Conservation (phyloP, 2,888 invertebrate species). For the Drosophila neoperkinsi region DNA sequence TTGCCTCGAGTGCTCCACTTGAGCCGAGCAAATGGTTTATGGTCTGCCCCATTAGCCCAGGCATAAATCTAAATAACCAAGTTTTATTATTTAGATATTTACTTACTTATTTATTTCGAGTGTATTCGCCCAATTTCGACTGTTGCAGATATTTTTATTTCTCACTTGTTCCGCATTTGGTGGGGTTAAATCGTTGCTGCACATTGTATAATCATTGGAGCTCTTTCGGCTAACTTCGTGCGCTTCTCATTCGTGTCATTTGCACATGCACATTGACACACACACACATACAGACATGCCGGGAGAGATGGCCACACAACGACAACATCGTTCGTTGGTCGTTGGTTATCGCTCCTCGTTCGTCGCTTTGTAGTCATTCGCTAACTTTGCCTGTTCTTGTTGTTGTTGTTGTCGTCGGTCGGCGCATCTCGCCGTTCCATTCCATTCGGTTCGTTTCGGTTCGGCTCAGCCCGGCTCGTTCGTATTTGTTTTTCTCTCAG, state of each 20-base stretch:
- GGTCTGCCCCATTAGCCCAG: slow-evolving; percentile 38
- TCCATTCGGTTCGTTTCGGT: slow-evolving; percentile 2
- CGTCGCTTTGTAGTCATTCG: slow-evolving; percentile 65
- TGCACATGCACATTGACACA: slow-evolving; percentile 26
- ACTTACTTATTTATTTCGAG: background rate
- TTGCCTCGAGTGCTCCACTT: slow-evolving; percentile 27
- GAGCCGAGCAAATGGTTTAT: slow-evolving; percentile 41
- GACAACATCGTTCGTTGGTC: slow-evolving; percentile 34
- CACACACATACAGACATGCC: slow-evolving; percentile 16
- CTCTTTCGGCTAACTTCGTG: slow-evolving; percentile 51
- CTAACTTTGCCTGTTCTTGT: slow-evolving; percentile 1
- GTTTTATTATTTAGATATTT: slow-evolving; percentile 1
- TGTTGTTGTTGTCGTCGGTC: slow-evolving; percentile 22
- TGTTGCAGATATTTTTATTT: slow-evolving; percentile 1
- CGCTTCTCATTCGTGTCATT: slow-evolving; percentile 44
- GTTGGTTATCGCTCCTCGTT: slow-evolving; percentile 39
- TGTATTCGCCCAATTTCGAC: background rate
- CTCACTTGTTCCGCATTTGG: slow-evolving; percentile 39
- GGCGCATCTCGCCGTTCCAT: slow-evolving; percentile 18
- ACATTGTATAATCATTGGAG: slow-evolving; percentile 71
- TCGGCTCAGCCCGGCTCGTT: slow-evolving; percentile 11
- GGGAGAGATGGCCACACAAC: slow-evolving; percentile 56
- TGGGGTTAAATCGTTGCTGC: slow-evolving; percentile 68
- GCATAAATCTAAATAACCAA: slow-evolving; percentile 28
- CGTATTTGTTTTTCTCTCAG: slow-evolving; percentile 49